Evolutionary conservation across 2,113 vertebrate genomes (phyloP), one percentile per base, ranked within the genome.

Genomic region (Oenanthe oenanthe): DNA sequence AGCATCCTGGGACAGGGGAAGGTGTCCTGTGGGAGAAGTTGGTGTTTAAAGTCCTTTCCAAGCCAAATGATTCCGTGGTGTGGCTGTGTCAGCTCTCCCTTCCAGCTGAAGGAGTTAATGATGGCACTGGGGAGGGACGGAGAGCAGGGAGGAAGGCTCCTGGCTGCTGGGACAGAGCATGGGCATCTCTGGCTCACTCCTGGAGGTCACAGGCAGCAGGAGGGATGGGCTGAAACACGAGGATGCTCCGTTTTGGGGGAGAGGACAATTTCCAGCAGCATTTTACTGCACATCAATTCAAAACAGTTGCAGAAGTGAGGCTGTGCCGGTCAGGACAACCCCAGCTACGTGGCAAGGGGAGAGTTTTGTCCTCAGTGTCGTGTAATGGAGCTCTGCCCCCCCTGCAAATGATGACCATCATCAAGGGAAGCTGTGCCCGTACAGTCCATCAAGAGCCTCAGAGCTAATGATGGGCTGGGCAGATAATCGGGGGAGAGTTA

Each of bases 401-500:
- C 95, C 96, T 96, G 95, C 94, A 85, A 61, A 81, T 34, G 76
- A 65, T 81, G 78, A 79, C 96, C 75, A 54, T 96, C 95, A 74
- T 97, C 60, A 25, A 65, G 95, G 71, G 78, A 40, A 75, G 93
- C 94, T 83, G 63, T 82, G 95, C 89, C 86, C 24, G 56, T 93
- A 8, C 97, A 95, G 97, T 95, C 97, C 98, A 96, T 97, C 97
- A 96, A 89, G 97, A 95, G 81, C 72, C 13, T 78, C 96, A 80
- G 75, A 83, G 97, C 96, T 98, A 98, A 98, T 98, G 98, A 98
- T 98, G 98, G 98, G 98, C 97, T 97, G 98, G 98, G 98, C 98
- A 98, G 98, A 98, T 99, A 98, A 99, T 99, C 98, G 95, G 95
- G 97, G 97, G 98, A 97, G 97, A 98, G 98, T 99, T 99, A 99